Percentiles rank a stretch among this genome's conserved stretches.
These are phyloP conservation scores for Tupaia tana DNA, from an alignment of 2,113 vertebrate species.

Conservation along the genomic window DNA sequence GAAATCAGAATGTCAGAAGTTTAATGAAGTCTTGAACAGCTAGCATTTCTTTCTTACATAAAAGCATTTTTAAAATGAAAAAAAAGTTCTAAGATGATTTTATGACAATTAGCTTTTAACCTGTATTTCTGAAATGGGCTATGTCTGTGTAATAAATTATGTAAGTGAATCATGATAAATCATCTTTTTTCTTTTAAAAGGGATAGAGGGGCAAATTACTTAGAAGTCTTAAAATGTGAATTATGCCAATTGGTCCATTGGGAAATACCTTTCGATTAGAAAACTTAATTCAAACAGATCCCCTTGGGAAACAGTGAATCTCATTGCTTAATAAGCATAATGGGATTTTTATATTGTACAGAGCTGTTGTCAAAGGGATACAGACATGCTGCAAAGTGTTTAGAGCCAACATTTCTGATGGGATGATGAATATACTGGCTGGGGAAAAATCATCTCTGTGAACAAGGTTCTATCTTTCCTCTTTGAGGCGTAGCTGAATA, in stretches of 20 bases:
- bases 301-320: neutral
- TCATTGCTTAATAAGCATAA: slow-evolving; percentile 7
- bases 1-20: neutral
- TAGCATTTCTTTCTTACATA: slow-evolving; percentile 21
- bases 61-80: slow-evolving; percentile 44
- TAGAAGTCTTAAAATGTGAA: slow-evolving; percentile 28
- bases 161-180: slow-evolving; percentile 59
- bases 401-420: neutral
- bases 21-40: neutral
- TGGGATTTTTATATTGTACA: neutral
- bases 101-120: slow-evolving; percentile 35
- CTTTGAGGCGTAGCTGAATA: neutral
- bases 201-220: neutral
- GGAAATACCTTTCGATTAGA: slow-evolving; percentile 32
- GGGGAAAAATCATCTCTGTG: neutral
- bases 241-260: neutral
- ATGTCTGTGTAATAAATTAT: neutral
- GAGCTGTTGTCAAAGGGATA: neutral
- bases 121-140: slow-evolving; percentile 28
- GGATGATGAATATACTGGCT: neutral
- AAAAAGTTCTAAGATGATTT: neutral
- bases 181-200: slow-evolving; percentile 29
- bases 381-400: neutral
- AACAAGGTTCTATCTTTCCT: neutral
- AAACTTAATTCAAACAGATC: slow-evolving; percentile 36